Percentiles rank a stretch among this genome's conserved stretches.
phyloP scores from a whole-genome alignment of 2,113 vertebrate species.

The Leptobrachium leishanense region DNA sequence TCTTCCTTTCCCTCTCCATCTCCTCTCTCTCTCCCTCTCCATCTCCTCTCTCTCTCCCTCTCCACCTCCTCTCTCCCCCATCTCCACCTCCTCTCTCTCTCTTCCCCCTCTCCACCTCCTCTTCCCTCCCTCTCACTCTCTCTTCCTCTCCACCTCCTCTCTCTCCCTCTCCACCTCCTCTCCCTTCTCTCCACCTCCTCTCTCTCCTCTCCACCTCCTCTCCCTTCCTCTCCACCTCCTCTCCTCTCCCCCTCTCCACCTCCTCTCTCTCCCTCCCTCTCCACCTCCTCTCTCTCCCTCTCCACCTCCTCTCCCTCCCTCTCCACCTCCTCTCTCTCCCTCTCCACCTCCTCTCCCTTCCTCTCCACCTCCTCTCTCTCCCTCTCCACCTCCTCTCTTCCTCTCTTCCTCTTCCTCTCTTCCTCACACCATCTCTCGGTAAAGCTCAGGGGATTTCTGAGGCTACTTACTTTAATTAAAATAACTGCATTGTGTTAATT shows the following conservation, averaged over 20 bases:
- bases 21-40: too few species aligned
- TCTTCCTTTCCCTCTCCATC: too few species aligned
- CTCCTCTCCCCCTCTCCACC: not conserved
- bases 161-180: too few species aligned
- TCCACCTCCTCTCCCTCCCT: not conserved
- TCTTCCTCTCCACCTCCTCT: too few species aligned
- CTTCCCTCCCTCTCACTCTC: too few species aligned
- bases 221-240: not conserved
- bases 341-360: not conserved
- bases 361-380: not conserved
- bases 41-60: too few species aligned
- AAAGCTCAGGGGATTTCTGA: conserved; percentile 33
- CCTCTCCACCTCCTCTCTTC: not conserved
- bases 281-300: not conserved
- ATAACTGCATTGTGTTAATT: conserved; percentile 45
- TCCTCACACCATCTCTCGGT: not conserved
- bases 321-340: not conserved
- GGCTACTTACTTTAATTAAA: conserved; percentile 47
- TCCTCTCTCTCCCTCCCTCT: not conserved
- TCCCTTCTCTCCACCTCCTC: not conserved
- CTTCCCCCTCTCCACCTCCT: too few species aligned
- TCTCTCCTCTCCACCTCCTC: not conserved
- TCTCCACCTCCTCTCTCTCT: too few species aligned
- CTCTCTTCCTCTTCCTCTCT: not conserved
- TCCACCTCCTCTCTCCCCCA: too few species aligned